Evolutionary conservation across 2,888 invertebrate species (phyloP).

Genomic region (Trypoxylon attenuatum): DNA sequence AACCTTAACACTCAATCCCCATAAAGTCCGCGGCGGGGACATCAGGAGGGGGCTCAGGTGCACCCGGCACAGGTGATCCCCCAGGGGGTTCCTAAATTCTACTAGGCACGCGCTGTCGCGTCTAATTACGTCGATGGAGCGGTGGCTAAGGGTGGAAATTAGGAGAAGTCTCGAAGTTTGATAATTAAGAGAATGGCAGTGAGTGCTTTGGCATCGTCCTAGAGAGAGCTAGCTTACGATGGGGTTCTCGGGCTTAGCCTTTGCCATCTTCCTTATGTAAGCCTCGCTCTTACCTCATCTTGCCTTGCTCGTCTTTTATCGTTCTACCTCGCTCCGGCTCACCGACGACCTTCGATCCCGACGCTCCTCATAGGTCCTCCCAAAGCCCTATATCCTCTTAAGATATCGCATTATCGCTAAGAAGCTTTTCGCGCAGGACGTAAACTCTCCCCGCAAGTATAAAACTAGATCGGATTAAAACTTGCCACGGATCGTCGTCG

Average conservation of each 20-base stretch:
- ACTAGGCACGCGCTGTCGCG: conserved; percentile 18
- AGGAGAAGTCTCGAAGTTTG: conserved; percentile 57
- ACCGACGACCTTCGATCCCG: conserved; percentile 44
- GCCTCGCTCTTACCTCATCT: conserved; percentile 6
- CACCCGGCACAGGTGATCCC: too few relatives aligned
- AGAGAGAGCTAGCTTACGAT: conserved; percentile 54
- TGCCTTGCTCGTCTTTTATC: conserved; percentile 1
- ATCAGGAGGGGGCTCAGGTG: too few relatives aligned
- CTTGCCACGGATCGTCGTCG: conserved; percentile 53
- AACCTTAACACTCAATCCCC: too few relatives aligned
- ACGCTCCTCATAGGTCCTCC: conserved; percentile 23
- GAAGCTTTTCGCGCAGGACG: conserved; percentile 60
- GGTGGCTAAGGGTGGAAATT: conserved; percentile 47
- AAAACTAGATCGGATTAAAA: conserved; percentile 63
- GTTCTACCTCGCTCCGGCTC: not conserved
- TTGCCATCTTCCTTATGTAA: conserved; percentile 32
- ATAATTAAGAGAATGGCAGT: conserved; percentile 61
- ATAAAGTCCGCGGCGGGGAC: too few relatives aligned
- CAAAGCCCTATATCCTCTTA: conserved; percentile 51
- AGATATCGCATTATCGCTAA: conserved; percentile 64
- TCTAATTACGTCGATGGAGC: conserved; percentile 31
- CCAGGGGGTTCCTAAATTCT: conserved; percentile 4
- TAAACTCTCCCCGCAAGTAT: conserved; percentile 57
- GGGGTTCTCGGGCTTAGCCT: conserved; percentile 24
- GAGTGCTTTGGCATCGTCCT: conserved; percentile 42